These are phyloP conservation scores for Leucophenga varia DNA, from an alignment of 1,140 invertebrate genomes.

Conservation along the genomic window DNA sequence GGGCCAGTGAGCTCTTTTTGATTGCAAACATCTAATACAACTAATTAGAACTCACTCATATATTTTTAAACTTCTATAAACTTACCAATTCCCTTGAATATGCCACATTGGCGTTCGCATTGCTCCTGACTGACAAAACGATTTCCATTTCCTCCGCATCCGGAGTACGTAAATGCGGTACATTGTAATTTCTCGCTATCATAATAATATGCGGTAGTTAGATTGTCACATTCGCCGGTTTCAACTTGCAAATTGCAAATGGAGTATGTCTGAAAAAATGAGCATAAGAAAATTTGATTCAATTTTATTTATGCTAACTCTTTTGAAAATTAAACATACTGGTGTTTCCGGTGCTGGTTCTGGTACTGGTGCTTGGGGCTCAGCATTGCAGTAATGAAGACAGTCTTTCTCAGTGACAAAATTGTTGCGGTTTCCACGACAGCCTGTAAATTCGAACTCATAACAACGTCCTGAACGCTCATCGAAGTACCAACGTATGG, in stretches of 20 bases:
- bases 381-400: slow-evolving; percentile 68
- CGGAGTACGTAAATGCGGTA: slow-evolving; percentile 74
- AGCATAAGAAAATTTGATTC: too few species aligned
- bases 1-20: slow-evolving; percentile 66
- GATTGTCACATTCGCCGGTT: slow-evolving; percentile 70
- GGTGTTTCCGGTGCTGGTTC: slow-evolving; percentile 26
- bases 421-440: slow-evolving; percentile 76
- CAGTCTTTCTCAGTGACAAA: slow-evolving; percentile 86
- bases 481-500: slow-evolving; percentile 77
- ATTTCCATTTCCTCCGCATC: slow-evolving; percentile 83
- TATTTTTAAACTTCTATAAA: slow-evolving; percentile 4
- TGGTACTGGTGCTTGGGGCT: slow-evolving; percentile 6
- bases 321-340: slow-evolving; percentile 18
- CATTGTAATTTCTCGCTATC: slow-evolving; percentile 64
- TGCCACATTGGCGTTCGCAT: slow-evolving; percentile 77
- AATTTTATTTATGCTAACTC: too few species aligned
- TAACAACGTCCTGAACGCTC: slow-evolving; percentile 64
- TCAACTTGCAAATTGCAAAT: slow-evolving; percentile 65
- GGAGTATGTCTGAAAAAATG: slow-evolving; percentile 24
- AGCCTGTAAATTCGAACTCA: slow-evolving; percentile 70
- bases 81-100: slow-evolving; percentile 71
- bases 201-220: slow-evolving; percentile 74
- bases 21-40: slow-evolving; percentile 65
- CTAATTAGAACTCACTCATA: slow-evolving; percentile 16
- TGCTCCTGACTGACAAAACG: slow-evolving; percentile 77